Evolutionary conservation across 2,113 vertebrate genomes (phyloP).

Genomic region (Circaetus gallicus): DNA sequence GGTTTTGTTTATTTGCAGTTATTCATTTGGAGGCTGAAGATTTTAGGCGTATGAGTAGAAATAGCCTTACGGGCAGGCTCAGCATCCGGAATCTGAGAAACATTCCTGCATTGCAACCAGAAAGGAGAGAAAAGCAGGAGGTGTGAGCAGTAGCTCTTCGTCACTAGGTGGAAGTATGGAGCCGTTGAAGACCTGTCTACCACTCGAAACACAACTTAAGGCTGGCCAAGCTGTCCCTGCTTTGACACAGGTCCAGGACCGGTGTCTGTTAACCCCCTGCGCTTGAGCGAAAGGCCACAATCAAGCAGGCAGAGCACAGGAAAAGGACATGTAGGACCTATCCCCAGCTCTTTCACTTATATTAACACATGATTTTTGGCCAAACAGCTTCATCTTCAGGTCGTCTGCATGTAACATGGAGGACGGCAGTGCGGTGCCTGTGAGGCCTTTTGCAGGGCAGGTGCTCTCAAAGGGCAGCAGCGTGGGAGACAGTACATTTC

Average conservation of each 20-base stretch:
- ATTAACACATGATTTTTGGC: rapidly evolving
- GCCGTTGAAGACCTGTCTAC: neutral
- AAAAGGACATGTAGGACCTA: neutral
- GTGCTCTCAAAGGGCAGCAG: neutral
- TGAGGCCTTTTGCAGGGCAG: neutral
- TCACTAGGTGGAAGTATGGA: conserved; percentile 51
- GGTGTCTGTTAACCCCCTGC: rapidly evolving
- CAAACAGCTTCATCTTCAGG: neutral
- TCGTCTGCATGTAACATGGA: rapidly evolving
- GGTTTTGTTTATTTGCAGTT: neutral
- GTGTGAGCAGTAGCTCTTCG: neutral
- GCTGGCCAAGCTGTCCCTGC: neutral
- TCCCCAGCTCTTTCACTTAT: neutral
- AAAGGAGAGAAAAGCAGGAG: neutral
- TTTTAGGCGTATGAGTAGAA: neutral
- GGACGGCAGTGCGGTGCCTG: rapidly evolving
- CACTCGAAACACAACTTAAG: rapidly evolving
- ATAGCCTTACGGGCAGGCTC: rapidly evolving
- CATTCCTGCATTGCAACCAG: rapidly evolving
- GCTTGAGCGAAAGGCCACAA: neutral
- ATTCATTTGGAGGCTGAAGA: neutral
- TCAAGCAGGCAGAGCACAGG: neutral
- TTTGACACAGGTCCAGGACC: neutral
- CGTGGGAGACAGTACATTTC: rapidly evolving
- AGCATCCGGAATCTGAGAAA: neutral